Evolutionary conservation across 2,797 vertebrate genomes (phyloP), one percentile per base, ranked within the genome.

Genomic region (Centroberyx gerrardi): DNA sequence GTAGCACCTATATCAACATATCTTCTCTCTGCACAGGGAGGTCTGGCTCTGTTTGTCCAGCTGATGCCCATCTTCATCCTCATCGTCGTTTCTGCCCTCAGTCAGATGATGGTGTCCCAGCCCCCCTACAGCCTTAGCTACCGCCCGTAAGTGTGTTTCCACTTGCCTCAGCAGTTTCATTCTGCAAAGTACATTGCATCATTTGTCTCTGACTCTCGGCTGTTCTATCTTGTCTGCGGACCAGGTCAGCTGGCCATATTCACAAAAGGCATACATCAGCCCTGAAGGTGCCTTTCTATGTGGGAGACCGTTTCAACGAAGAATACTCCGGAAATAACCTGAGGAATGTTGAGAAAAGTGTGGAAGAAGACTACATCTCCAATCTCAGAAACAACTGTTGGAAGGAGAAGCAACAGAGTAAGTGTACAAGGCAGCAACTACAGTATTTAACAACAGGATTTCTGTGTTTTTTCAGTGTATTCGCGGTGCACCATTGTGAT

Each of bases 321-420:
- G 98, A 99, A 62, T 97, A 96, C 91, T 95, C 94, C 0, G 98
- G 96, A 61, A 93, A 93, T 0, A 97, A 96, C 83, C 93, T 99
- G 76, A 97, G 96, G 86, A 95, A 93, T 0, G 93, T 99, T 0
- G 98, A 99, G 66, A 95, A 95, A 82, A 99, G 95, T 0, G 98
- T 99, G 81, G 98, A 99, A 86, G 98, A 99, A 0, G 98, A 99
- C 83, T 99, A 98, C 18, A 98, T 99, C 62, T 97, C 97, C 71
- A 99, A 98, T 83, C 96, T 99, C 63, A 94, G 97, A 81, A 99
- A 99, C 90, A 99, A 99, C 92, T 99, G 98, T 92, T 99, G 98
- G 98, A 99, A 98, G 54, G 98, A 99, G 88, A 99, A 98, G 87
- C 98, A 99, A 83, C 98, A 99, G 81, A 99, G 98, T 99, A 87